Evolutionary conservation across 2,888 invertebrate genomes (phyloP).

Genomic region (Phania funesta): DNA sequence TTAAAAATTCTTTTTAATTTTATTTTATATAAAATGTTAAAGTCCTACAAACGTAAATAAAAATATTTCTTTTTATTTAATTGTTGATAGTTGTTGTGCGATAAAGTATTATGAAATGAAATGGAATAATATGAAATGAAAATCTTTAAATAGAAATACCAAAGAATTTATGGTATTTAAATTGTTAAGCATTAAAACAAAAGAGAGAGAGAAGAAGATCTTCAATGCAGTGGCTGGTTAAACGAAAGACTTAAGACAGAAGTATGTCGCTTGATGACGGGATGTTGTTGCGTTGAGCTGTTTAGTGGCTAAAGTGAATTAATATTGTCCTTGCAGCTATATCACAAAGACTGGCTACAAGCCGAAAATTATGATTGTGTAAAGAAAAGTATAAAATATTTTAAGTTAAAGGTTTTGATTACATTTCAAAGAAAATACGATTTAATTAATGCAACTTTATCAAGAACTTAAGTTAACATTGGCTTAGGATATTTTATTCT

Average conservation of each 20-base stretch:
- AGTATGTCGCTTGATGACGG: constrained; percentile 28
- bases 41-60: constrained; percentile 20
- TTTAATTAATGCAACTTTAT: neutral
- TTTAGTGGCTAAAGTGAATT: neutral
- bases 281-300: neutral
- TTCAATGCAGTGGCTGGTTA: constrained; percentile 7
- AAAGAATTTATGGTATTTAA: constrained; percentile 65
- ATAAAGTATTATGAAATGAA: constrained; percentile 54
- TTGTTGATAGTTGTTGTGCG: constrained; percentile 61
- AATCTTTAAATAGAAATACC: constrained; percentile 60
- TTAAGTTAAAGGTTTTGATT: neutral
- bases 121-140: constrained; percentile 44
- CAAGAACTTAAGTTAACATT: constrained; percentile 1
- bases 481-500: neutral
- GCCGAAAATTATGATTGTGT: neutral
- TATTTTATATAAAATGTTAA: constrained; percentile 32
- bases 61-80: constrained; percentile 55
- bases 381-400: neutral
- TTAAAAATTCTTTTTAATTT: constrained; percentile 54
- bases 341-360: neutral
- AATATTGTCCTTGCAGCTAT: neutral
- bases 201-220: neutral
- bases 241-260: constrained; percentile 61
- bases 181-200: constrained; percentile 58
- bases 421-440: neutral